Percentiles rank a stretch among this genome's conserved stretches.
Conservation (phyloP, 2,113 vertebrate genomes). For the Aspiorhynchus laticeps region DNA sequence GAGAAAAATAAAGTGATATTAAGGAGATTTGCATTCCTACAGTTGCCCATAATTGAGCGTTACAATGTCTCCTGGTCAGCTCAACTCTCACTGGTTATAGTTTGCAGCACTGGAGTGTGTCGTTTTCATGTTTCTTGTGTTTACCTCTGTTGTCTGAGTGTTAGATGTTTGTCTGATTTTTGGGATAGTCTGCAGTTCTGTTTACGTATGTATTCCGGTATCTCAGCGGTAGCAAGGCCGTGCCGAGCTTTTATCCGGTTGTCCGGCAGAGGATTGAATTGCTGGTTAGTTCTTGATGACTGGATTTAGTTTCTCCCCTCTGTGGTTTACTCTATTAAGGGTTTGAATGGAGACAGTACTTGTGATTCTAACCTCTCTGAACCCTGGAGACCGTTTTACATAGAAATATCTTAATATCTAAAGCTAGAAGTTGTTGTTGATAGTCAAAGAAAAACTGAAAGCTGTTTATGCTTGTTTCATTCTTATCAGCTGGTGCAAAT, state of each 20-base stretch:
- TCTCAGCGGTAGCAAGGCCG: conserved; percentile 3
- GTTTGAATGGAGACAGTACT: background rate
- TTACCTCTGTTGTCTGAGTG: background rate
- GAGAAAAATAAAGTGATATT: background rate
- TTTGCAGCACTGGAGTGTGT: background rate
- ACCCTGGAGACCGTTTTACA: background rate
- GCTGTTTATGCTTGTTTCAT: background rate
- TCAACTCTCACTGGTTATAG: background rate
- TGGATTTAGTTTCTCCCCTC: conserved; percentile 55
- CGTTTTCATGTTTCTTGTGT: background rate
- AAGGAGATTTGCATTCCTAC: background rate
- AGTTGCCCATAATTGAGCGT: background rate
- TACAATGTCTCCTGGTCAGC: background rate
- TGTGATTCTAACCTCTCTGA: background rate
- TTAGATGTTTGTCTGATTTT: conserved; percentile 1
- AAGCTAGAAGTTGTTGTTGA: background rate
- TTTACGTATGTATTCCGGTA: background rate
- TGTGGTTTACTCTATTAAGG: conserved; percentile 19
- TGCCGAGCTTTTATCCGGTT: conserved; percentile 51
- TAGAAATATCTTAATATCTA: background rate
- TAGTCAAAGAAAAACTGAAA: background rate
- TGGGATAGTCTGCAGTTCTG: too few relatives aligned
- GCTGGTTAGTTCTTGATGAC: conserved; percentile 45
- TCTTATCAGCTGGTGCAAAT: background rate
- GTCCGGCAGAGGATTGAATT: conserved; percentile 49